Evolutionary conservation across 2,113 vertebrate genomes (phyloP).

Genomic region (Archocentrus centrarchus): DNA sequence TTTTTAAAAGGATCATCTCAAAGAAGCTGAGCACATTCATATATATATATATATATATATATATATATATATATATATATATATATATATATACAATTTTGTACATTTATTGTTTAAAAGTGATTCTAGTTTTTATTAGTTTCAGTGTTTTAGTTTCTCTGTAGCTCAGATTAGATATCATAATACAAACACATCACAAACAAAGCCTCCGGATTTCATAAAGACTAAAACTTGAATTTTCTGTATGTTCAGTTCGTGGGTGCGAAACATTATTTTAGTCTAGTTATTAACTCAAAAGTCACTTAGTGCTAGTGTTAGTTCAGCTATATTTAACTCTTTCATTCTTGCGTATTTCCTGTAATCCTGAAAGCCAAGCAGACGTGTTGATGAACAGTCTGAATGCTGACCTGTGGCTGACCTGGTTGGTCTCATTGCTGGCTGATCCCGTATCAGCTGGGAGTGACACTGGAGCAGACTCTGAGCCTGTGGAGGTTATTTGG

Average conservation of each 20-base stretch:
- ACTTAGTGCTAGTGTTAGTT: background rate
- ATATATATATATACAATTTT: background rate
- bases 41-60: no score
- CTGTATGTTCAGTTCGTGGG: background rate
- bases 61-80: no score
- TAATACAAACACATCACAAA: no score
- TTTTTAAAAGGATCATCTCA: background rate
- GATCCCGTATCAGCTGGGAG: background rate
- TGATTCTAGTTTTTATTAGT: no score
- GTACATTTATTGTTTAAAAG: background rate
- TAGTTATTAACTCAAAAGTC: background rate
- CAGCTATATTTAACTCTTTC: background rate
- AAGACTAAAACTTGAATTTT: background rate
- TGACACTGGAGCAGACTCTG: background rate
- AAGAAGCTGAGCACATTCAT: background rate
- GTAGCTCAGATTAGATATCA: no score
- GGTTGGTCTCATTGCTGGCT: background rate
- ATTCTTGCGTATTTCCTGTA: background rate
- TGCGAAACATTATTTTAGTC: background rate
- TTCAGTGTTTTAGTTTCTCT: no score
- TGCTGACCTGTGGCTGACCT: slow-evolving; percentile 14
- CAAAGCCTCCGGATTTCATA: no score
- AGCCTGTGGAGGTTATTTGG: background rate
- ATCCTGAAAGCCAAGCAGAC: accelerated
- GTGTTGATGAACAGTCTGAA: background rate